Base-by-base conservation (phyloP, 2,797 vertebrate species). In the Acrossocheilus wenchowensis region DNA sequence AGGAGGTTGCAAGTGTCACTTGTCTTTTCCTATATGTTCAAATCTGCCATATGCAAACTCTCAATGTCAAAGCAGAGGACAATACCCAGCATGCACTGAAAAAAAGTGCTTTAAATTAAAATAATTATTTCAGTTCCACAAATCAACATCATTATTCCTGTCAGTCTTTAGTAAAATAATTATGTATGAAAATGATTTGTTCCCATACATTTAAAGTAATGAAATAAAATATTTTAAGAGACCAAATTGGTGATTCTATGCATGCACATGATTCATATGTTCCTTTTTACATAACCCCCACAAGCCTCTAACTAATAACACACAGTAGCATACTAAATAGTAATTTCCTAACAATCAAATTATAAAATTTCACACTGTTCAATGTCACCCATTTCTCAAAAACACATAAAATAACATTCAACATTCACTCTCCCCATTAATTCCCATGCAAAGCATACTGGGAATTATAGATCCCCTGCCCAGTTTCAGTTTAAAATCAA, bases 31-130 rank as follows among this genome's bases (percentile, higher is more conserved):
- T 12, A 8, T 36, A 30, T 7, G 21, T 57, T 15, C 34, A 57
- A 54, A 43, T 30, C n/a, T 78, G 62, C 26, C 60, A 30, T 41
- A 62, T 14, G 81, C 57, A 75, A 75, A 64, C 74, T 8, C 17
- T 80, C 75, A 84, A 87, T 73, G 88, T 81, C 85, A 88, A 64
- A 50, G 12, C 60, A 50, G 14, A 86, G 57, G 81, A 72, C 75
- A 84, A 14, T 34, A 34, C 30, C 4, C 82, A 74, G 71, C 54
- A 68, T 68, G 34, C 69, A 68, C 73, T 12, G 14, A 17, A 26
- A 14, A 6, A 43, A 73, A 41, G 23, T 45, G 66, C 66, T 26
- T 72, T n/a, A 15, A 73, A 26, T 26, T 4, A 1, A 73, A 26
- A 73, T 7, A 0, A 26, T 45, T 45, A 15, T 43, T 41, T 43